phyloP scores from a whole-genome alignment of 2,888 invertebrate species.

The Ormyrus labotus region DNA sequence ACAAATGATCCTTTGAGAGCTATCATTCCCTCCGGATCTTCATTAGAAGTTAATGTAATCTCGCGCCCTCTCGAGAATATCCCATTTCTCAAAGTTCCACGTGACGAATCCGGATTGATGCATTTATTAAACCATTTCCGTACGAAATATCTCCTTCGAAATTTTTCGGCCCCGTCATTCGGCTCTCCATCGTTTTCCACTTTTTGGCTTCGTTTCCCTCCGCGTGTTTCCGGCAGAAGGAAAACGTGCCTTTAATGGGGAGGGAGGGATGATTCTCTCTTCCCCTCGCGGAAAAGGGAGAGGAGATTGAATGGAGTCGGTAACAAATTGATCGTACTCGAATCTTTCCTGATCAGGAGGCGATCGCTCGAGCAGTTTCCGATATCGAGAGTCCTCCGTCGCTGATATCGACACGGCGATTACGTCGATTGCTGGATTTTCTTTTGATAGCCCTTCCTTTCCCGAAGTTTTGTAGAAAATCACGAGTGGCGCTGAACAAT shows the following conservation, averaged over 20 bases:
- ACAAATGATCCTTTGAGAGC: too few relatives aligned
- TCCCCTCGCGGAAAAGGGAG: neutral
- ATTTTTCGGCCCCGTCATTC: constrained; percentile 17
- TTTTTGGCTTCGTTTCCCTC: constrained; percentile 1
- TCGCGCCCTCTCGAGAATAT: too few relatives aligned
- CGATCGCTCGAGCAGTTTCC: too few relatives aligned
- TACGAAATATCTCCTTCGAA: neutral
- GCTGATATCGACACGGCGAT: too few relatives aligned
- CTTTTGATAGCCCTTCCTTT: too few relatives aligned
- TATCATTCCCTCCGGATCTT: too few relatives aligned
- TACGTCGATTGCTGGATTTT: too few relatives aligned
- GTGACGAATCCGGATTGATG: neutral
- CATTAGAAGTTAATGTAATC: too few relatives aligned
- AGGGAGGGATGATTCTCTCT: neutral
- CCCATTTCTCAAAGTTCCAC: too few relatives aligned
- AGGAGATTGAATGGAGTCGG: neutral
- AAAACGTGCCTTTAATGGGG: neutral
- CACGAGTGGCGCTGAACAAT: too few relatives aligned
- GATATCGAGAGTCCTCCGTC: too few relatives aligned
- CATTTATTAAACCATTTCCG: constrained; percentile 22
- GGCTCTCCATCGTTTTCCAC: constrained; percentile 18
- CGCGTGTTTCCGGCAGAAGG: constrained; percentile 20
- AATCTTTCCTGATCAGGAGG: neutral
- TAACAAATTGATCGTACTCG: constrained; percentile 27
- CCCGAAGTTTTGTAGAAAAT: too few relatives aligned